phyloP scores from a whole-genome alignment of 2,113 vertebrate genomes.

The Pao palembangensis region DNA sequence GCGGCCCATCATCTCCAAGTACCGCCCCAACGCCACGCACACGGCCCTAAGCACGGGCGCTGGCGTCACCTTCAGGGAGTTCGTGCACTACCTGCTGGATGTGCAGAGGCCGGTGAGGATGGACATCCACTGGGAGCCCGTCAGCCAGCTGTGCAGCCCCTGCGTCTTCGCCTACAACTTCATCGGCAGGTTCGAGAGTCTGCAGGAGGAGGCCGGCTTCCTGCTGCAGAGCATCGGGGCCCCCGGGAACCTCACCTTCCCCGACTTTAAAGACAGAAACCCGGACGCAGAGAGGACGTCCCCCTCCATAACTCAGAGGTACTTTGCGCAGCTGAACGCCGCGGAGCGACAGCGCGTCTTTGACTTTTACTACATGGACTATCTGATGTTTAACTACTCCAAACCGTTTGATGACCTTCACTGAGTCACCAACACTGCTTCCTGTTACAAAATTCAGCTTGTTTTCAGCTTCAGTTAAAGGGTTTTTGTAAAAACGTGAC shows the following conservation, averaged over 20 bases:
- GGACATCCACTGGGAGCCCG: slow-evolving; percentile 94
- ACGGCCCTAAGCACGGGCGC: slow-evolving; percentile 82
- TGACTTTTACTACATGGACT: slow-evolving; percentile 95
- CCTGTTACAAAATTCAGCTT: too few species aligned
- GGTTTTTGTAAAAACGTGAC: too few species aligned
- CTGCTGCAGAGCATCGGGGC: slow-evolving; percentile 80
- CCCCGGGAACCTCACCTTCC: slow-evolving; percentile 85
- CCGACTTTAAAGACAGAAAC: slow-evolving; percentile 88
- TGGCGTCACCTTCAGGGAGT: slow-evolving; percentile 88
- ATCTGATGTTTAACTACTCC: slow-evolving; percentile 93
- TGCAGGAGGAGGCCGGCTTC: slow-evolving; percentile 87
- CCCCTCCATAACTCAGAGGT: slow-evolving; percentile 76
- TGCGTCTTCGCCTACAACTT: slow-evolving; percentile 89
- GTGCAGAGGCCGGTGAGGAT: slow-evolving; percentile 86
- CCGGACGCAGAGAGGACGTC: slow-evolving; percentile 85
- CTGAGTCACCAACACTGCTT: slow-evolving; percentile 38
- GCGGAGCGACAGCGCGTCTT: slow-evolving; percentile 83
- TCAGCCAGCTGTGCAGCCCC: slow-evolving; percentile 86
- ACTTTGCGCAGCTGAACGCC: slow-evolving; percentile 84
- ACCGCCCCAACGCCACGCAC: slow-evolving; percentile 82
- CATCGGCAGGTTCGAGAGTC: slow-evolving; percentile 89
- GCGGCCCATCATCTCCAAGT: slow-evolving; percentile 87
- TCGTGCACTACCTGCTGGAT: slow-evolving; percentile 88
- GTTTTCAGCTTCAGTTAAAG: too few species aligned
- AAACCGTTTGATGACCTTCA: slow-evolving; percentile 89